Evolutionary conservation across 2,888 invertebrate species (phyloP).

Genomic region (Myathropa florea): DNA sequence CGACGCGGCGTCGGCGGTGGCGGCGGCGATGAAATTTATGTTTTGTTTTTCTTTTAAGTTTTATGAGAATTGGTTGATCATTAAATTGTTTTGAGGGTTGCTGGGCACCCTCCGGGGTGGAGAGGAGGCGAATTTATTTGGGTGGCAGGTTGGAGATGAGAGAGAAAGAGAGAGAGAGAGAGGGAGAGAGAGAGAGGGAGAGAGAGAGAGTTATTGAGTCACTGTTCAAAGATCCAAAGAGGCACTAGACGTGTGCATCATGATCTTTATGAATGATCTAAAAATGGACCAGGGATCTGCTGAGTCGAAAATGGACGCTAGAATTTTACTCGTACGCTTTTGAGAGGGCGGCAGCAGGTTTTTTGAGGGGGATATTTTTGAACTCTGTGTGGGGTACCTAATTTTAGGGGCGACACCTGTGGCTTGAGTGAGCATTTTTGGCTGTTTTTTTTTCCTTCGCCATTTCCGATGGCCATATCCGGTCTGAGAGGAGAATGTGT

Average conservation of each 20-base stretch:
- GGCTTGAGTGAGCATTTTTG: not conserved
- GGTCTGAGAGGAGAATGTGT: not conserved
- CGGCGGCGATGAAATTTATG: slow-evolving; percentile 29
- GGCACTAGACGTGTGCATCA: not conserved
- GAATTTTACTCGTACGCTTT: no score
- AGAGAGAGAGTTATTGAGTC: no score
- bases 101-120: not conserved
- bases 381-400: not conserved
- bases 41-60: slow-evolving; percentile 39
- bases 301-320: not conserved
- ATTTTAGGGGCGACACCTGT: not conserved
- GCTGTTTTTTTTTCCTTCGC: not conserved
- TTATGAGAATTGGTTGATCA: not conserved
- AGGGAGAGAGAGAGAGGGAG: no score
- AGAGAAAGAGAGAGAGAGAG: no score
- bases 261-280: slow-evolving; percentile 3
- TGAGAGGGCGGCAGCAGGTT: not conserved
- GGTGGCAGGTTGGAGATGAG: not conserved
- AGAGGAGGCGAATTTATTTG: slow-evolving; percentile 13
- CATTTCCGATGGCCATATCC: not conserved
- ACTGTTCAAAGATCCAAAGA: slow-evolving; percentile 28
- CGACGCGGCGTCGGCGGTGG: not conserved
- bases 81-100: slow-evolving; percentile 14
- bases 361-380: not conserved
- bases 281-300: not conserved